A percentile compares a stretch with the other conserved stretches of the same genome.
phyloP scores from a whole-genome alignment of 2,888 invertebrate species.

The Scelioninae gen. 2 region DNA sequence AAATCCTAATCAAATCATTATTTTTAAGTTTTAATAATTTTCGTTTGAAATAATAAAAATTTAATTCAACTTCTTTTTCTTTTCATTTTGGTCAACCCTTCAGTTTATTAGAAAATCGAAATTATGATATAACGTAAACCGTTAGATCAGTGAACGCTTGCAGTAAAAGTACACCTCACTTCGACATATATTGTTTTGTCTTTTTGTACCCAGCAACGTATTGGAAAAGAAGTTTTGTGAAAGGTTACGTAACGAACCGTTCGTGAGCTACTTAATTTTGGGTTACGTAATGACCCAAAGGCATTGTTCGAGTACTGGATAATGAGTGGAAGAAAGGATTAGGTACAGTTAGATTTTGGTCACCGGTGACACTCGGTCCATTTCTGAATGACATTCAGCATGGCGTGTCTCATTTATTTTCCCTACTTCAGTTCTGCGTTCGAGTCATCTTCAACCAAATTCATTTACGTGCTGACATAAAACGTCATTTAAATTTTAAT shows the following conservation, averaged over 20 bases:
- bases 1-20: too few relatives aligned
- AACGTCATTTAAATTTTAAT: too few relatives aligned
- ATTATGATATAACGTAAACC: constrained; percentile 40
- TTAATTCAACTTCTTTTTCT: too few relatives aligned
- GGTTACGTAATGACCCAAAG: constrained; percentile 42
- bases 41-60: too few relatives aligned
- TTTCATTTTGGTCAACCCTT: neutral
- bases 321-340: constrained; percentile 37
- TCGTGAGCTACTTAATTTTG: constrained; percentile 50
- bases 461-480: too few relatives aligned
- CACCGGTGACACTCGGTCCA: constrained; percentile 20
- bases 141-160: constrained; percentile 21
- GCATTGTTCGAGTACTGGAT: constrained; percentile 33
- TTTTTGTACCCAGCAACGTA: constrained; percentile 29
- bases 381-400: constrained; percentile 17
- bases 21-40: too few relatives aligned
- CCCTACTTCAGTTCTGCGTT: neutral
- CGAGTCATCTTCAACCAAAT: neutral
- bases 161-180: constrained; percentile 15
- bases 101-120: constrained; percentile 25
- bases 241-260: constrained; percentile 50
- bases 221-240: constrained; percentile 39
- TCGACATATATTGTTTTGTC: constrained; percentile 24
- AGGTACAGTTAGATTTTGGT: constrained; percentile 40
- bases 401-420: too few relatives aligned